A percentile compares a stretch with the other conserved stretches of the same genome.
These are phyloP conservation scores for Epizoanthus scotinus DNA, from an alignment of 92 coral and sea anemone species.

Conservation along the genomic window DNA sequence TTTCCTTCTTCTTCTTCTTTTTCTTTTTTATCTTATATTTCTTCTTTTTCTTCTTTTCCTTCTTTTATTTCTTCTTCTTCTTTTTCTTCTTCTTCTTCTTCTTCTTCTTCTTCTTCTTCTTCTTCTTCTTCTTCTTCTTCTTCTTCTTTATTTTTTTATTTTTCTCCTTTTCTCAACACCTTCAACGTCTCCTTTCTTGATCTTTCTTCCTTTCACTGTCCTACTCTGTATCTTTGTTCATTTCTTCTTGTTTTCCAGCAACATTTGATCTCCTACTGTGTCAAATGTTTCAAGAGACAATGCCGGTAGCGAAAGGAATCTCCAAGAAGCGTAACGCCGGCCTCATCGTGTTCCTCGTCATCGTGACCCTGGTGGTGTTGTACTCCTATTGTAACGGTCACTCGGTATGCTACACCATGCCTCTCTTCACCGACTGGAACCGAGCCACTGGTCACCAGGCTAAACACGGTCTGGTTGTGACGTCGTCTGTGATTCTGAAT, in stretches of 20 bases:
- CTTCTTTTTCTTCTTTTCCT: no score
- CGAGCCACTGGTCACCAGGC: conserved; percentile 42
- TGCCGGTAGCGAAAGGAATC: conserved; percentile 44
- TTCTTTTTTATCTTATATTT: no score
- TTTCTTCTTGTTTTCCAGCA: no score
- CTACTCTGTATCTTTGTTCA: background rate
- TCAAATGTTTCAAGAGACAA: background rate
- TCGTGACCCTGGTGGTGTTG: conserved; percentile 72
- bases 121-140: no score
- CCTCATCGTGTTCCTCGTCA: conserved; percentile 54
- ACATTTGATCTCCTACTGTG: background rate
- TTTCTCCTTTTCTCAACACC: background rate
- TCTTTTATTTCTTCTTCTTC: no score
- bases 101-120: no score
- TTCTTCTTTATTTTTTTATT: no score
- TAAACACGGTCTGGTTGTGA: conserved; percentile 55
- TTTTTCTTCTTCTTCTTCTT: no score
- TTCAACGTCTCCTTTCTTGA: background rate
- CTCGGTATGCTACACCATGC: conserved; percentile 80
- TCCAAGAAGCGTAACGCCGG: conserved; percentile 71
- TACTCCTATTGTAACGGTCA: conserved; percentile 85
- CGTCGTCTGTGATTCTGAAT: conserved; percentile 55
- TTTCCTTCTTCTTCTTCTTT: no score
- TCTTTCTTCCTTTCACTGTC: background rate
- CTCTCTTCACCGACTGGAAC: conserved; percentile 70